These are phyloP conservation scores for Pseudotriccus pelzelni DNA, from an alignment of 2,797 vertebrate species.

Conservation along the genomic window DNA sequence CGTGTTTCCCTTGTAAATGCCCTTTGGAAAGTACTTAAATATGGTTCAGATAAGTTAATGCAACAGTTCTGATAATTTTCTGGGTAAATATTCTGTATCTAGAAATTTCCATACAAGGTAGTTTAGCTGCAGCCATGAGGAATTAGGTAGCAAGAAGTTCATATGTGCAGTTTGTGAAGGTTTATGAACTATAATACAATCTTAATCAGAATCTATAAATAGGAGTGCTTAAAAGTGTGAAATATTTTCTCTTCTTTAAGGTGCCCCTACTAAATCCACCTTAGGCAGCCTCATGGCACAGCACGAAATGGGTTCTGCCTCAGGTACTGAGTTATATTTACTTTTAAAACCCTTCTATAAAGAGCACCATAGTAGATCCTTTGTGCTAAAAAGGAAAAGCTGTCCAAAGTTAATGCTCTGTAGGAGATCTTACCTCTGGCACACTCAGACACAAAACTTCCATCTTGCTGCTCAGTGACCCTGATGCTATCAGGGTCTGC, in stretches of 20 bases:
- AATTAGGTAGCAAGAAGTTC: background rate
- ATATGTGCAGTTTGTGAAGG: background rate
- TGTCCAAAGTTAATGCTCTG: background rate
- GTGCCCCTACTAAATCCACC: background rate
- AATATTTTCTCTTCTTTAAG: background rate
- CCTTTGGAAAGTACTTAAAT: background rate
- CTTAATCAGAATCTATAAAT: background rate
- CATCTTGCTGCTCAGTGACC: background rate
- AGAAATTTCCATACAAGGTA: background rate
- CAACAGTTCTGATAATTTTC: background rate
- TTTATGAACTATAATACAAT: background rate
- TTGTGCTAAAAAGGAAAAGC: background rate
- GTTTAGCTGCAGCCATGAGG: background rate
- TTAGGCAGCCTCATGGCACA: constrained; percentile 1
- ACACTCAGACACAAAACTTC: background rate
- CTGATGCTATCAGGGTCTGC: background rate
- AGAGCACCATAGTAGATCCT: background rate
- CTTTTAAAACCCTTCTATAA: background rate
- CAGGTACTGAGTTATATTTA: background rate
- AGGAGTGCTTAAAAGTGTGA: background rate
- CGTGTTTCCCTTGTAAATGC: background rate
- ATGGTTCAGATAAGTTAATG: background rate
- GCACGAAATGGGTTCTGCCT: background rate
- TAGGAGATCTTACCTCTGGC: background rate
- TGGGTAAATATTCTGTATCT: background rate